phyloP scores from a whole-genome alignment of 1,140 invertebrate species.

The Neelides sp. region DNA sequence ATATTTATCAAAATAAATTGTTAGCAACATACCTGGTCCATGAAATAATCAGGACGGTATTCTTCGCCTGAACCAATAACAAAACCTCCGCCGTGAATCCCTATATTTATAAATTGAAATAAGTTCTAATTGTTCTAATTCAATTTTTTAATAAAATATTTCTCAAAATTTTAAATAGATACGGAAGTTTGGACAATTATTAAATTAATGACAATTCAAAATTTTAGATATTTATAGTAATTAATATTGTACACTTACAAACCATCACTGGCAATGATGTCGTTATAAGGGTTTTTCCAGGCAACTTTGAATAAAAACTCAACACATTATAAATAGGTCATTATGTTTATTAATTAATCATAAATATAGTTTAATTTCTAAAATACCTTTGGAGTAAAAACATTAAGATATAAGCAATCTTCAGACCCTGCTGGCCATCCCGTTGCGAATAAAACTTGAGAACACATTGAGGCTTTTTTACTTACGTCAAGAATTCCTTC shows the following conservation, averaged over 20 bases:
- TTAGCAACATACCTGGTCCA: slow-evolving; percentile 27
- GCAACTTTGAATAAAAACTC: neutral
- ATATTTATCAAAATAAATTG: no score
- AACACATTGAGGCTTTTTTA: slow-evolving; percentile 11
- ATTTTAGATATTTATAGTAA: no score
- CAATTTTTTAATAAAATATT: no score
- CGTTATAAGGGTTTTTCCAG: neutral
- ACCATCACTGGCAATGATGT: slow-evolving; percentile 11
- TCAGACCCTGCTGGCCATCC: neutral
- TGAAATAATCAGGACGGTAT: slow-evolving; percentile 11
- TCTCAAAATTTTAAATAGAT: no score
- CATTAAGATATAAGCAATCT: slow-evolving; percentile 18
- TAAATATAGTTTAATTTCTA: no score
- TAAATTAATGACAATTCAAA: no score
- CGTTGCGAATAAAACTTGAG: slow-evolving; percentile 4
- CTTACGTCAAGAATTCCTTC: slow-evolving; percentile 1
- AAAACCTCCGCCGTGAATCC: slow-evolving; percentile 8
- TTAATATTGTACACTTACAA: no score
- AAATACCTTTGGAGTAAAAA: slow-evolving; percentile 11
- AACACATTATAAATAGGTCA: neutral
- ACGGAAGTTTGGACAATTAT: no score
- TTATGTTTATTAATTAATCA: slow-evolving; percentile 29
- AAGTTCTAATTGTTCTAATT: no score
- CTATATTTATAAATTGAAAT: no score
- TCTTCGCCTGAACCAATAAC: neutral